Conservation (phyloP, 2,113 vertebrate species). For the Galeopterus variegatus region DNA sequence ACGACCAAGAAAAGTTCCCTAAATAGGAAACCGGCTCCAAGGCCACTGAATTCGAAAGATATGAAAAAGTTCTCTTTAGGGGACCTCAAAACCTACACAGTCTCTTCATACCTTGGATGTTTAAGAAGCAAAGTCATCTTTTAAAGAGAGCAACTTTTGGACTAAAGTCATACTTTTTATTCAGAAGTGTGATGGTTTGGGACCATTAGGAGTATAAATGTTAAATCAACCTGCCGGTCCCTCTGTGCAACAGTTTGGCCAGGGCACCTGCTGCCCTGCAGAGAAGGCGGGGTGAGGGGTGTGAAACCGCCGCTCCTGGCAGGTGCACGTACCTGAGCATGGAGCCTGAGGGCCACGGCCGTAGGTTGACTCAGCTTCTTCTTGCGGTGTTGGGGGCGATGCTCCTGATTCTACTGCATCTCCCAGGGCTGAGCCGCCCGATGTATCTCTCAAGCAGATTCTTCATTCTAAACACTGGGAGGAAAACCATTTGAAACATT, state of each 20-base stretch:
- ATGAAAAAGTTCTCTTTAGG: neutral
- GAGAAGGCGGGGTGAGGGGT: neutral
- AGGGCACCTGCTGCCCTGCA: too few relatives aligned
- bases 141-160: neutral
- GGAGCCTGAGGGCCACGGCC: fast-evolving
- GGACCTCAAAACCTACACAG: neutral
- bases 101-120: neutral
- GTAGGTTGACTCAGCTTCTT: neutral
- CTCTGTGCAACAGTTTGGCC: fast-evolving
- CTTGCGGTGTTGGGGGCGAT: too few relatives aligned
- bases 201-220: too few relatives aligned
- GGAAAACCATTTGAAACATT: neutral
- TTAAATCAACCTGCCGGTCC: fast-evolving
- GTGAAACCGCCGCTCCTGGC: neutral
- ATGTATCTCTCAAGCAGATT: neutral
- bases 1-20: neutral
- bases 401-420: neutral
- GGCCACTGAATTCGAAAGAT: neutral
- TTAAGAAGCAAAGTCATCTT: neutral
- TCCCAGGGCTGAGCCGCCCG: neutral
- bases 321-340: fast-evolving
- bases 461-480: neutral
- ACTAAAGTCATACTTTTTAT: neutral
- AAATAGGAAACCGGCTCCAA: neutral
- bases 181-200: neutral